phyloP scores from a whole-genome alignment of 2,797 vertebrate species.

The Monodelphis domestica region DNA sequence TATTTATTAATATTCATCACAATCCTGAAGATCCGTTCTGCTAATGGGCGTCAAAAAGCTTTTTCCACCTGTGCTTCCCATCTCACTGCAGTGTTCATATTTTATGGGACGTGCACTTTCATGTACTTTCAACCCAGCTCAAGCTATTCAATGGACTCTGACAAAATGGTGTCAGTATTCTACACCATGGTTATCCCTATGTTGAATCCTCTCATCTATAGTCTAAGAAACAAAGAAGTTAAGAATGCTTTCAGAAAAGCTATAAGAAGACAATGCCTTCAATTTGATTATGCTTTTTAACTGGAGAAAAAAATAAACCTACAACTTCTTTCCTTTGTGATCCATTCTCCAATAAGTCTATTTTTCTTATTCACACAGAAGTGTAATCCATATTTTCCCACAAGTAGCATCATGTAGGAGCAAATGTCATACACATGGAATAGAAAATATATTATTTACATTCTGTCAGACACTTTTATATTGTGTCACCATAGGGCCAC shows the following conservation, averaged over 20 bases:
- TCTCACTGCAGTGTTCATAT: neutral
- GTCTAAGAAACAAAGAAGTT: neutral
- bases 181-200: neutral
- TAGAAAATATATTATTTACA: too few species aligned
- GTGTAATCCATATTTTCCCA: too few species aligned
- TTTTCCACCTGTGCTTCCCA: neutral
- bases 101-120: neutral
- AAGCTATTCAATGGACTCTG: neutral
- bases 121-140: neutral
- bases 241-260: neutral
- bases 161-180: neutral
- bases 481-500: too few species aligned
- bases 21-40: neutral
- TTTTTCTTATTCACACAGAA: too few species aligned
- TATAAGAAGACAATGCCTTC: too few species aligned
- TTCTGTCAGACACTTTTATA: too few species aligned
- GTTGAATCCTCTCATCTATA: neutral
- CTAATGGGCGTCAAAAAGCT: neutral
- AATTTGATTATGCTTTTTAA: too few species aligned
- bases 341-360: too few species aligned
- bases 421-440: too few species aligned
- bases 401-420: too few species aligned
- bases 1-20: neutral
- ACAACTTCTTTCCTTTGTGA: too few species aligned
- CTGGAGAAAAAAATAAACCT: too few species aligned